These are phyloP conservation scores for Dryocosmus kuriphilus DNA, from an alignment of 2,888 invertebrate species.

Conservation along the genomic window DNA sequence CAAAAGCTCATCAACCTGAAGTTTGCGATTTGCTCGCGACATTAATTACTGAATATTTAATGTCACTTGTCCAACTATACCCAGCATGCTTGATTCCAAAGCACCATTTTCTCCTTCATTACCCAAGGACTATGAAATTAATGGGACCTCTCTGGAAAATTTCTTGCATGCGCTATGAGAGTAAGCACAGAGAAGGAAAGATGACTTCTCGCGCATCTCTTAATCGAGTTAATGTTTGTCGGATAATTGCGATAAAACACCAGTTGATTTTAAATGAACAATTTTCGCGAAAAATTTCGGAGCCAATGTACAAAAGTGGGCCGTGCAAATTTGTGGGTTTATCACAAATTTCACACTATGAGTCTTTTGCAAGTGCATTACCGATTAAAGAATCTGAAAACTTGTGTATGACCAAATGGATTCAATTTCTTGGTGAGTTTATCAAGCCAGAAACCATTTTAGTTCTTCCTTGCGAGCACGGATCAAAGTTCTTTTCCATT, in stretches of 20 bases:
- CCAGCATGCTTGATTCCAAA: slow-evolving; percentile 46
- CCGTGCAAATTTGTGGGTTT: neutral
- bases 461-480: neutral
- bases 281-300: slow-evolving; percentile 41
- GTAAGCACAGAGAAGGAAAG: slow-evolving; percentile 56
- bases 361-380: neutral
- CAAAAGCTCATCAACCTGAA: neutral
- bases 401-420: neutral
- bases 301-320: neutral
- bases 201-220: slow-evolving; percentile 46
- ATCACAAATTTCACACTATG: neutral
- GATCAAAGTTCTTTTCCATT: neutral
- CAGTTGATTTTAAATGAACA: slow-evolving; percentile 51
- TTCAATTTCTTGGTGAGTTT: neutral
- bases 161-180: slow-evolving; percentile 51
- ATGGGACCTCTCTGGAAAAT: slow-evolving; percentile 56
- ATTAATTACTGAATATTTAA: neutral
- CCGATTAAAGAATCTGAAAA: neutral
- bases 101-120: slow-evolving; percentile 57
- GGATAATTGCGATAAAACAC: slow-evolving; percentile 56
- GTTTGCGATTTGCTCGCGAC: neutral
- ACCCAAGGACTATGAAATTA: slow-evolving; percentile 51
- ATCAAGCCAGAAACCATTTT: neutral
- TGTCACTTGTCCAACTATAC: neutral
- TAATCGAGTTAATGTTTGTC: slow-evolving; percentile 53